Percentiles rank a stretch among this genome's conserved stretches.
These are phyloP conservation scores for Hypothenemus hampei DNA, from an alignment of 1,140 invertebrate species.

Conservation along the genomic window DNA sequence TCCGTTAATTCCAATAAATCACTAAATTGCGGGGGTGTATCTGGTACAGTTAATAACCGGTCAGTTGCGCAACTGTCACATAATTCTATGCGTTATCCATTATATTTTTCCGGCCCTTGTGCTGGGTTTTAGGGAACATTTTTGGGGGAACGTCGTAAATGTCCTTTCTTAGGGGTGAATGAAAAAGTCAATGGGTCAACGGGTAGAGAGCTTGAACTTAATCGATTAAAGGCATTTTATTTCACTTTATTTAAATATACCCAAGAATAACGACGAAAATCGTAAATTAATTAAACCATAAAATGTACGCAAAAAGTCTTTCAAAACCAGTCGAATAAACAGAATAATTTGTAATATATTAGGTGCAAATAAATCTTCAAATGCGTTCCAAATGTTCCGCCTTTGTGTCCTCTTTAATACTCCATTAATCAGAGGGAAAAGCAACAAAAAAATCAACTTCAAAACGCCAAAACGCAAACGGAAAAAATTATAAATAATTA, in stretches of 20 bases:
- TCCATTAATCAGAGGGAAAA: constrained; percentile 23
- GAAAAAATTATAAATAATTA: constrained; percentile 11
- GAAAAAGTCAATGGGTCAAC: no score
- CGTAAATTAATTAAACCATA: constrained; percentile 24
- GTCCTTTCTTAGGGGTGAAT: no score
- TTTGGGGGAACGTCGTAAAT: no score
- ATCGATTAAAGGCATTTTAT: no score
- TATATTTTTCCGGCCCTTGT: no score
- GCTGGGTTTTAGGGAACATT: no score
- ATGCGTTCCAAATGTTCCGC: constrained; percentile 19
- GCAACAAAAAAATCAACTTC: no score
- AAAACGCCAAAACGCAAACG: constrained; percentile 17
- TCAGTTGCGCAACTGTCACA: constrained; percentile 29
- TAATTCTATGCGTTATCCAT: constrained; percentile 22
- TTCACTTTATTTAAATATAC: no score
- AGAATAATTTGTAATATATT: constrained; percentile 27
- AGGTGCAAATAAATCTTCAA: constrained; percentile 25
- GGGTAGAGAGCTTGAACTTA: no score
- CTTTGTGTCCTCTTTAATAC: constrained; percentile 19
- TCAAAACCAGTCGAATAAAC: constrained; percentile 24
- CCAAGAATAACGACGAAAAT: no score
- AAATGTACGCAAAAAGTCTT: constrained; percentile 17
- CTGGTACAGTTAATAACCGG: constrained; percentile 25
- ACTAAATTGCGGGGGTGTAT: constrained; percentile 28
- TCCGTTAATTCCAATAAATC: constrained; percentile 29